Evolutionary conservation across 2,888 invertebrate genomes (phyloP).

Genomic region (Pheosia gnoma): DNA sequence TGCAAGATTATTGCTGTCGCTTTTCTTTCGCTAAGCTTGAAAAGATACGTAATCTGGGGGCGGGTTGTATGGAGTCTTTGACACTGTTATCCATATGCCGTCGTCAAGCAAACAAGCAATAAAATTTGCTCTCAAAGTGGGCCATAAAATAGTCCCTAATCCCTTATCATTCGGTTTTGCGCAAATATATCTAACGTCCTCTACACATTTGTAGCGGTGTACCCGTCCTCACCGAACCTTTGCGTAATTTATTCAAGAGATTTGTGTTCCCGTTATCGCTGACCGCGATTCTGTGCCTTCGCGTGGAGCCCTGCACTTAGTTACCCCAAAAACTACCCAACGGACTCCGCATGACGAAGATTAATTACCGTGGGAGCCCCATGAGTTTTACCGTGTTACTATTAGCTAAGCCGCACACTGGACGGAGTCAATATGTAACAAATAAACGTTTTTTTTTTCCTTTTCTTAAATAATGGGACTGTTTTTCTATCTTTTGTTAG

Average conservation of each 20-base stretch:
- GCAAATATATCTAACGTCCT: neutral
- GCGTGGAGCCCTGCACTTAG: slow-evolving; percentile 17
- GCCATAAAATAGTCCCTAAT: neutral
- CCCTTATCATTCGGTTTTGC: neutral
- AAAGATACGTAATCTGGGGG: no score
- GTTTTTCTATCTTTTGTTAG: no score
- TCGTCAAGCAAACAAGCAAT: no score
- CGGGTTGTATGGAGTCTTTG: no score
- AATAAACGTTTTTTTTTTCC: no score
- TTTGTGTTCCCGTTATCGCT: neutral
- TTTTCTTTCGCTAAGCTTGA: no score
- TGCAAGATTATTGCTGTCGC: no score
- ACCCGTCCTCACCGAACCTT: neutral
- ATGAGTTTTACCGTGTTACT: slow-evolving; percentile 33
- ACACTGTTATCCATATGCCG: no score
- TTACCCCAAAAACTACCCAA: slow-evolving; percentile 34
- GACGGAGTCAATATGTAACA: neutral
- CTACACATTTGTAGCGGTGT: neutral
- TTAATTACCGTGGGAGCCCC: slow-evolving; percentile 45
- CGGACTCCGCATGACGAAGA: slow-evolving; percentile 47
- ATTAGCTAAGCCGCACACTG: slow-evolving; percentile 22
- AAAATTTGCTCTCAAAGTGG: neutral
- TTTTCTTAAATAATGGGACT: no score
- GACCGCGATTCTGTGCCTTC: slow-evolving; percentile 10
- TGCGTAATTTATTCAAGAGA: slow-evolving; percentile 3